phyloP scores from a whole-genome alignment of 1,140 invertebrate genomes.

The Calliphora vicina region DNA sequence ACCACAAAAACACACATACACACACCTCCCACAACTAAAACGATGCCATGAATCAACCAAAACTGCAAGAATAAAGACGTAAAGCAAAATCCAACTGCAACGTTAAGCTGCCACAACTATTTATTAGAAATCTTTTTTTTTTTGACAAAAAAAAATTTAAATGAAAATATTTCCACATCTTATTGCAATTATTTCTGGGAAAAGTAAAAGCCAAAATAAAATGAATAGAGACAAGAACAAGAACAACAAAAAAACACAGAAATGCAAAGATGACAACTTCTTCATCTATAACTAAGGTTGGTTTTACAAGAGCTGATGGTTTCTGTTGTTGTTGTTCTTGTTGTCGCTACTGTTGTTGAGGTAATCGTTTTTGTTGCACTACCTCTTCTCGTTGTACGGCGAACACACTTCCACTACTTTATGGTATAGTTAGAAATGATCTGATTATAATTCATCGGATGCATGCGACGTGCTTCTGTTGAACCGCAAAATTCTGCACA shows the following conservation, averaged over 20 bases:
- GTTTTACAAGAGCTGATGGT: not conserved
- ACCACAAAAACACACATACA: not conserved
- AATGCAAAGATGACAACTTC: not conserved
- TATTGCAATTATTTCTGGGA: conserved; percentile 21
- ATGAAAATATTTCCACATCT: conserved; percentile 4
- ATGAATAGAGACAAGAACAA: too few species aligned
- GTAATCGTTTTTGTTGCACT: not conserved
- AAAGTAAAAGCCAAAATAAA: not conserved
- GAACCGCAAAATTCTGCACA: conserved; percentile 32
- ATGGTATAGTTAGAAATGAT: conserved; percentile 7
- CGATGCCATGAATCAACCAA: not conserved
- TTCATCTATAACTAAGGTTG: not conserved
- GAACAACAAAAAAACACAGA: too few species aligned
- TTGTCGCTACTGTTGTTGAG: not conserved
- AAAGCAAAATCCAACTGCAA: not conserved
- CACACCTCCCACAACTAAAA: not conserved
- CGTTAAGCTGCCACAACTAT: conserved; percentile 16
- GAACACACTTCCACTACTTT: not conserved
- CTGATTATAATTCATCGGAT: conserved; percentile 35
- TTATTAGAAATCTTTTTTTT: not conserved
- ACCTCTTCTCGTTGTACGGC: not conserved
- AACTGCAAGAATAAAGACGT: not conserved
- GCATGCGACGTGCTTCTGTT: conserved; percentile 20
- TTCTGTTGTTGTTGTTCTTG: not conserved
- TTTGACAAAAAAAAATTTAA: not conserved